A percentile compares a stretch with the other conserved stretches of the same genome.
phyloP scores from a whole-genome alignment of 2,797 vertebrate genomes.

The Ptychobarbus kaznakovi region DNA sequence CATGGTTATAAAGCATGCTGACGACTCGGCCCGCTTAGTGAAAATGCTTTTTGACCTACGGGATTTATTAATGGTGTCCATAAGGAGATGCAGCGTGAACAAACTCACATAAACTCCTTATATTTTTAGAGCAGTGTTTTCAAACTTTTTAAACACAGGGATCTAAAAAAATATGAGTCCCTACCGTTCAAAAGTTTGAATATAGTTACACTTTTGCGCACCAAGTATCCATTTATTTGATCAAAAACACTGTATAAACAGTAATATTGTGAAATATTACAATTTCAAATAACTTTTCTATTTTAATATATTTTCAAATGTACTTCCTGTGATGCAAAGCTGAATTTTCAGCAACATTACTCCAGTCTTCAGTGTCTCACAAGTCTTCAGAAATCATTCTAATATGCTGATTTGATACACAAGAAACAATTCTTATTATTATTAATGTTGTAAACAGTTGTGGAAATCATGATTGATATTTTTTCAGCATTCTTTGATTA shows the following conservation, averaged over 20 bases:
- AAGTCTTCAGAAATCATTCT: background rate
- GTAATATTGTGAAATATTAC: background rate
- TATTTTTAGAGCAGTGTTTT: too few relatives aligned
- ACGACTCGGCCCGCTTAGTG: background rate
- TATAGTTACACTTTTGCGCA: too few relatives aligned
- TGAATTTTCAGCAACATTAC: background rate
- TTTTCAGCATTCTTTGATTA: too few relatives aligned
- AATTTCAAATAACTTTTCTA: background rate
- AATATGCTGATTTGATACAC: background rate
- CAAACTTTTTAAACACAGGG: too few relatives aligned
- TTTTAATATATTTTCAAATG: background rate
- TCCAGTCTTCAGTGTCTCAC: background rate
- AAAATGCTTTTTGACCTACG: background rate
- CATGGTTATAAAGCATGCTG: background rate
- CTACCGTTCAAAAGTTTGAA: background rate
- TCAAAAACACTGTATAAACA: background rate
- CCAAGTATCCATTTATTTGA: background rate
- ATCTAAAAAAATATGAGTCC: background rate
- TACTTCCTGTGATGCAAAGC: background rate
- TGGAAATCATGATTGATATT: too few relatives aligned
- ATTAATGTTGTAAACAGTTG: background rate
- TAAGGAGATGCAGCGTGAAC: background rate
- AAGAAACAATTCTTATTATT: background rate
- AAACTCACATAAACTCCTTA: background rate
- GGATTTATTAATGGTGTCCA: conserved; percentile 2